phyloP scores from a whole-genome alignment of 2,888 invertebrate genomes.

The Tenthredo scrophulariae region DNA sequence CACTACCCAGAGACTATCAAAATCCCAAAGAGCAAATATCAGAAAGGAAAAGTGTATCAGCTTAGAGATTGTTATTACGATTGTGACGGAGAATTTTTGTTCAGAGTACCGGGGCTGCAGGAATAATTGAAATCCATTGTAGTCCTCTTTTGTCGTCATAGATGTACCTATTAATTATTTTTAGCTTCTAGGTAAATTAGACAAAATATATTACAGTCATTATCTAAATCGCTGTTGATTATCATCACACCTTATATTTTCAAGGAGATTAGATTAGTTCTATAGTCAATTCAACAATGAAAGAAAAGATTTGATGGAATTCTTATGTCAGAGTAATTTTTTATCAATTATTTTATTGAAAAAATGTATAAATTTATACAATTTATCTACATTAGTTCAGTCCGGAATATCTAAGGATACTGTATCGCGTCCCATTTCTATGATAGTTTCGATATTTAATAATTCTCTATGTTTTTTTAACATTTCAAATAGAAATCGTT shows the following conservation, averaged over 20 bases:
- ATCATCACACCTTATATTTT: neutral
- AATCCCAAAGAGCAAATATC: slow-evolving; percentile 85
- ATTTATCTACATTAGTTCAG: neutral
- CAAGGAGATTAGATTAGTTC: neutral
- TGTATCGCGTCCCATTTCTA: slow-evolving; percentile 55
- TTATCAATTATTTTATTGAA: neutral
- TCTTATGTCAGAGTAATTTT: neutral
- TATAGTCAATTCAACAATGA: neutral
- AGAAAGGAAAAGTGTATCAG: slow-evolving; percentile 85
- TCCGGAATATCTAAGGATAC: neutral
- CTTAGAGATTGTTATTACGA: slow-evolving; percentile 91
- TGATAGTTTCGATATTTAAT: slow-evolving; percentile 63
- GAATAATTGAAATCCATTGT: neutral
- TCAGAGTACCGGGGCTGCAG: slow-evolving; percentile 82
- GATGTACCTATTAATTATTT: neutral
- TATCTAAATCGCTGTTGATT: neutral
- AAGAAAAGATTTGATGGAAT: neutral
- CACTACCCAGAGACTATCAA: slow-evolving; percentile 83
- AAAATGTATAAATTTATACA: neutral
- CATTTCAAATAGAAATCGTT: slow-evolving; percentile 58
- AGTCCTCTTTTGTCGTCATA: neutral
- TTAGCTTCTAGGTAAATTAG: neutral
- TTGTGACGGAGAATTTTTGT: slow-evolving; percentile 89
- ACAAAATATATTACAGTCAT: neutral
- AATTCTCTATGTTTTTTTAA: slow-evolving; percentile 64